These are phyloP conservation scores for Penaeus japonicus DNA, from an alignment of 1,140 invertebrate species.

Conservation along the genomic window DNA sequence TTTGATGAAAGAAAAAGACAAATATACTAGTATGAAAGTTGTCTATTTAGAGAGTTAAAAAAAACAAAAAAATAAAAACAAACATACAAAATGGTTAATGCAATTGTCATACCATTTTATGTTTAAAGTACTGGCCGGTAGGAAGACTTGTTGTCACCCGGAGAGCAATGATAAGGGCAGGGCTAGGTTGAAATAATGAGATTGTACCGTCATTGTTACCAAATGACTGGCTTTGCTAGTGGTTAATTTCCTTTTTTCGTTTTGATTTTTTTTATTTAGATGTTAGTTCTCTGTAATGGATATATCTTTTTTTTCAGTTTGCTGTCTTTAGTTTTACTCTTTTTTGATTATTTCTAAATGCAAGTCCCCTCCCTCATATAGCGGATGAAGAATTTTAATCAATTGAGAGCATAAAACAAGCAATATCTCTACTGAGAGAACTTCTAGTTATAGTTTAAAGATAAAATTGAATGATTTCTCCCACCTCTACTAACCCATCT, in stretches of 20 bases:
- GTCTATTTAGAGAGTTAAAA: no score
- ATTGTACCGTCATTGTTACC: neutral
- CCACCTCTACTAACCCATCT: neutral
- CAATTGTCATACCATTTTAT: neutral
- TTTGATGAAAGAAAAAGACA: no score
- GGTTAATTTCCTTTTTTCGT: neutral
- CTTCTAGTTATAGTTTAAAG: slow-evolving; percentile 17
- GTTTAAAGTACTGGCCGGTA: no score
- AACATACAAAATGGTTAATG: neutral
- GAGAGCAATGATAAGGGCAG: neutral
- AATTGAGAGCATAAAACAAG: neutral
- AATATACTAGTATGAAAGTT: no score
- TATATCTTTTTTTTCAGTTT: neutral
- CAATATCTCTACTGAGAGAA: neutral
- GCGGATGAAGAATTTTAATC: slow-evolving; percentile 16
- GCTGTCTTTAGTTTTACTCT: slow-evolving; percentile 10
- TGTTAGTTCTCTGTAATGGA: no score
- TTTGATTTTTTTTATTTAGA: slow-evolving; percentile 23
- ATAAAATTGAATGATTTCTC: slow-evolving; percentile 17
- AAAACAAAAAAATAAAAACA: neutral
- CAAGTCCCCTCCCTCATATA: slow-evolving; percentile 41
- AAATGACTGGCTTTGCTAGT: slow-evolving; percentile 39
- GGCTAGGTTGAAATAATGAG: neutral
- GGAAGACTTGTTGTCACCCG: no score
- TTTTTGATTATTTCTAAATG: neutral